Base-by-base conservation (phyloP, 2,113 vertebrate genomes). In the Narcine bancroftii region DNA sequence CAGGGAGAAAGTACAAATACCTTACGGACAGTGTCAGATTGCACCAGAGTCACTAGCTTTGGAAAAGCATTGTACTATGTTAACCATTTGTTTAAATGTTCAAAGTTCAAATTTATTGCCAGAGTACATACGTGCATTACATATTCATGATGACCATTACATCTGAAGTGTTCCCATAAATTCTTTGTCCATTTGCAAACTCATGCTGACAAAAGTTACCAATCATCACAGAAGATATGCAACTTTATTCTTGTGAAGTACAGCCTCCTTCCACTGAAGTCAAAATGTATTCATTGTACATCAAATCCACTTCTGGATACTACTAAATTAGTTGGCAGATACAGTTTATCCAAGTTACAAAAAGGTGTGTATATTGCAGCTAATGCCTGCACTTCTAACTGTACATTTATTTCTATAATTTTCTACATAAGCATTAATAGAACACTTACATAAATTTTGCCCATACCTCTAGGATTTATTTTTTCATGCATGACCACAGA, bases 331-430 rank as follows among this genome's bases (percentile, higher is more conserved):
- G 65, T 53, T 45, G 42, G 45, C 39, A 91, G 60, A 69, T 47
- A 26, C 89, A 60, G 89, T 24, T 39, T 91, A n/a, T 42, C 66
- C 63, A 91, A 47, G 29, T 71, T 65, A 29, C 89, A 69, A 56
- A 45, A 65, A 42, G 65, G 53, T 87, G 33, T 87, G 53, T 87
- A n/a, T 19, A 39, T 60, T 36, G 33, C 5, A 63, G 81, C 81
- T 87, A 87, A 60, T 87, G 81, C 81, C 36, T 60, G 53, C 56
- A n/a, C 53, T n/a, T n/a, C n/a, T 60, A 87, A 87, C 36, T 87
- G 81, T 87, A n/a, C 53, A 87, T 60, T 87, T 17, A 87, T 87
- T 87, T 87, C 33, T 60, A 17, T 87, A 87, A 87, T 87, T 63
- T 87, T 87, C 33, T 87, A n/a, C 33, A 87, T 87, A 36, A 60